Evolutionary conservation across 2,888 invertebrate species (phyloP).

Genomic region (Eledone cirrhosa): DNA sequence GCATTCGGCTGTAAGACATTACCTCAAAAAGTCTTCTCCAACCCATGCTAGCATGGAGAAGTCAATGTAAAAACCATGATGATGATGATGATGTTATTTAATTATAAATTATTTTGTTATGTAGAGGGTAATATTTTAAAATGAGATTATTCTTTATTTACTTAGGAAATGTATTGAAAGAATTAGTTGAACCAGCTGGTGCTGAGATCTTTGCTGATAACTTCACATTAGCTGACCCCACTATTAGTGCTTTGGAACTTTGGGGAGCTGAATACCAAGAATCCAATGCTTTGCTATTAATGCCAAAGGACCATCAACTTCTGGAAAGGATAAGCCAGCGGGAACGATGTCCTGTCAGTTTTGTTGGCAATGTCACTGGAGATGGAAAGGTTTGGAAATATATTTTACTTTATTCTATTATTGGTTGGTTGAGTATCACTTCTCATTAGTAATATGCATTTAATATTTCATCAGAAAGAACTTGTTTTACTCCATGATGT

Average conservation of each 20-base stretch:
- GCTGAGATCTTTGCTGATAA: constrained; percentile 87
- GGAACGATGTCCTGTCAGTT: constrained; percentile 90
- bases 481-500: too few species aligned
- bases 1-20: too few species aligned
- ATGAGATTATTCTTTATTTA: constrained; percentile 26
- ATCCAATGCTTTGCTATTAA: constrained; percentile 87
- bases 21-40: too few species aligned
- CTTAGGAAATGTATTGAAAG: constrained; percentile 93
- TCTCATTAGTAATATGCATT: neutral
- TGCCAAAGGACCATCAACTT: constrained; percentile 72
- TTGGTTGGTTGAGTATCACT: neutral
- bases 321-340: constrained; percentile 80
- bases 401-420: neutral
- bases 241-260: constrained; percentile 88
- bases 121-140: neutral
- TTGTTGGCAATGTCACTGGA: constrained; percentile 91
- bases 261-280: constrained; percentile 99
- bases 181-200: constrained; percentile 93
- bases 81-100: too few species aligned
- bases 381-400: constrained; percentile 74
- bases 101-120: too few species aligned
- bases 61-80: too few species aligned
- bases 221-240: constrained; percentile 88
- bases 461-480: too few species aligned
- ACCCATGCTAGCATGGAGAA: too few species aligned